A percentile compares a stretch with the other conserved stretches of the same genome.
These are phyloP conservation scores for Drosophila neotestacea DNA, from an alignment of 2,888 invertebrate genomes.

Conservation along the genomic window DNA sequence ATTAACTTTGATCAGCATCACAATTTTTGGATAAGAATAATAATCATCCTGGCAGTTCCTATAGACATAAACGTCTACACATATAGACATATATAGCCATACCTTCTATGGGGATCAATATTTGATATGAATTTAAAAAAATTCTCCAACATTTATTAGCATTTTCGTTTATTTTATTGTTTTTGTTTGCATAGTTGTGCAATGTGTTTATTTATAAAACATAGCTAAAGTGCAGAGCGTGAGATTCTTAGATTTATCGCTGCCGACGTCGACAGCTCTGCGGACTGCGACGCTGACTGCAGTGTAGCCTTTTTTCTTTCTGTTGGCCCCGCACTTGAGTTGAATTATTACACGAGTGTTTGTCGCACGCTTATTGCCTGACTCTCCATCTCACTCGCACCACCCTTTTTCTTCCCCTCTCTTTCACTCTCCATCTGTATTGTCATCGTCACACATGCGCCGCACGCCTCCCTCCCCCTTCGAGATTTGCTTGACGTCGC, in stretches of 20 bases:
- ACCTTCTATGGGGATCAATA: constrained; percentile 22
- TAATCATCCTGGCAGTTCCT: constrained; percentile 22
- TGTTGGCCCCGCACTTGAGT: constrained; percentile 73
- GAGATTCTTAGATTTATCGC: constrained; percentile 65
- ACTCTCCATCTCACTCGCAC: constrained; percentile 14
- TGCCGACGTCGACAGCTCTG: constrained; percentile 12
- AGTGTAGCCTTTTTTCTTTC: constrained; percentile 17
- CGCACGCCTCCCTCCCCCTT: constrained; percentile 6
- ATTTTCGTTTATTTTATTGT: constrained; percentile 24
- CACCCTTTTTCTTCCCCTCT: constrained; percentile 5
- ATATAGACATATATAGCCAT: background rate
- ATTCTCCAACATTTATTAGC: constrained; percentile 42
- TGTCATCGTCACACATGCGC: constrained; percentile 53
- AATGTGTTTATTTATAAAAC: constrained; percentile 53
- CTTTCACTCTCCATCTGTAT: constrained; percentile 18
- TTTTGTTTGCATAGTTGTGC: constrained; percentile 51
- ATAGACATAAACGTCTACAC: background rate
- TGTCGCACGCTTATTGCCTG: constrained; percentile 29
- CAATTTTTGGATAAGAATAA: constrained; percentile 11
- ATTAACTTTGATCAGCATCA: constrained; percentile 56
- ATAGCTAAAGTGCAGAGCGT: constrained; percentile 71
- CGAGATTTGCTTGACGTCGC: constrained; percentile 40
- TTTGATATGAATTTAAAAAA: constrained; percentile 40
- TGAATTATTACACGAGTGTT: constrained; percentile 74
- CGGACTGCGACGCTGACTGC: constrained; percentile 20